Evolutionary conservation across 1,140 invertebrate species (phyloP), one percentile per base, ranked within the genome.

Genomic region (Zaprionus africanus): DNA sequence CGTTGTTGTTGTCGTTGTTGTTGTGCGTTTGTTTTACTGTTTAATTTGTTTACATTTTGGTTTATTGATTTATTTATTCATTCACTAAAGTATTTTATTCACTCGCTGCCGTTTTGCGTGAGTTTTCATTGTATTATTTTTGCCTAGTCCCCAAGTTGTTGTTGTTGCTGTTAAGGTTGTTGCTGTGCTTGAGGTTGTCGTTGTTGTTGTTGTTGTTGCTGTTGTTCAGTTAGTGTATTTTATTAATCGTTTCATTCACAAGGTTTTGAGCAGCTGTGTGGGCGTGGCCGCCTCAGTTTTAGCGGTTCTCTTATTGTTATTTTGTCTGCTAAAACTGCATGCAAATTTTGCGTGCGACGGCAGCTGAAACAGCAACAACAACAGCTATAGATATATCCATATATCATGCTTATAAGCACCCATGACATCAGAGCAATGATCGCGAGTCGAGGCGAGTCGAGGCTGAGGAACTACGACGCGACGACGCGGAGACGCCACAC

Each of bases 21-120:
- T 36, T 38, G 43, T 56, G 63, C 60, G 63, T 79, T 84, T 80
- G 68, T 76, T 70, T 88, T 58, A 75, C 70, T 70, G 65, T 74
- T 69, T 64, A 79, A 84, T 76, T 87, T 87, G 83, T 87, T 87
- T 86, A 81, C 78, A 78, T 81, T 76, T 81, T 71, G 67, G 22
- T 72, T 71, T 76, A 71, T 80, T 81, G 85, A 88, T 87, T 88
- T 88, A 87, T 88, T 88, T 84, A 81, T 79, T 77, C 70, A 88
- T 82, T 73, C 74, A 73, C 58, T 60, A 67, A 81, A 87, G 81
- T 78, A 73, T 88, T 76, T 84, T 74, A 78, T 88, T 83, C 69
- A 84, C 76, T 78, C 62, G 69, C 67, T 67, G 68, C 53, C 56
- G 77, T 64, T 76, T 64, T 41, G 61, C 66, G 49, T 41, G 53